Evolutionary conservation across 2,113 vertebrate genomes (phyloP), one percentile per base, ranked within the genome.

Genomic region (Xyliphius kryptos): DNA sequence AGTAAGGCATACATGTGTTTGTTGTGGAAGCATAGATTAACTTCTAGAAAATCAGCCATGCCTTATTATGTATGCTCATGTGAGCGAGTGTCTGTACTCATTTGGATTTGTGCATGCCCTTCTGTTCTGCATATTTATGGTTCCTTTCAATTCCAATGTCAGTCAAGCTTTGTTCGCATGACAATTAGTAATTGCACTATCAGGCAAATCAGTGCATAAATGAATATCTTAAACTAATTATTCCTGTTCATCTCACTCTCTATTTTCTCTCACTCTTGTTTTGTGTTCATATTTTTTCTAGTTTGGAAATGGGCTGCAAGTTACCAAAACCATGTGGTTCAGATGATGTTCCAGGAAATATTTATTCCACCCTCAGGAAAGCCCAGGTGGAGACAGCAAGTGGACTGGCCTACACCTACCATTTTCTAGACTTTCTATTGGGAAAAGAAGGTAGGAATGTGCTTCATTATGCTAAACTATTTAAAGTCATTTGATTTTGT

Each of bases 371-470:
- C 19, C 78, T 98, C 68, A 90, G 93, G 74, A 86, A 94, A 68
- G 91, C 93, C 7, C 93, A 97, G 78, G 95, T 98, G 74, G 93
- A 98, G 85, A 95, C 91, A 22, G 94, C 92, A 81, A 89, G 85
- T 61, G 94, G 94, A 32, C 87, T 91, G 79, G 76, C 89, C 49
- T 98, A 97, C 77, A 92, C 96, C 13, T 98, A 97, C 84, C 85
- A 87, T 61, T 94, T 92, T 78, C 79, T 98, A 79, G 95, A 97
- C 72, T 97, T 98, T 75, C 90, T 94, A 0, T 83, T 93, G 49
- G 89, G 94, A 57, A 91, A 84, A 62, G 87, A 93, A 55, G 87
- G 95, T 96, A 62, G 3, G 40, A 2, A 5, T 9, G 22, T 3
- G 13, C 5, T n/a, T 41, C n/a, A 16, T 46, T 21, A 7, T 5